Evolutionary conservation across 2,113 vertebrate species (phyloP).

Genomic region (Grammomys surdaster): DNA sequence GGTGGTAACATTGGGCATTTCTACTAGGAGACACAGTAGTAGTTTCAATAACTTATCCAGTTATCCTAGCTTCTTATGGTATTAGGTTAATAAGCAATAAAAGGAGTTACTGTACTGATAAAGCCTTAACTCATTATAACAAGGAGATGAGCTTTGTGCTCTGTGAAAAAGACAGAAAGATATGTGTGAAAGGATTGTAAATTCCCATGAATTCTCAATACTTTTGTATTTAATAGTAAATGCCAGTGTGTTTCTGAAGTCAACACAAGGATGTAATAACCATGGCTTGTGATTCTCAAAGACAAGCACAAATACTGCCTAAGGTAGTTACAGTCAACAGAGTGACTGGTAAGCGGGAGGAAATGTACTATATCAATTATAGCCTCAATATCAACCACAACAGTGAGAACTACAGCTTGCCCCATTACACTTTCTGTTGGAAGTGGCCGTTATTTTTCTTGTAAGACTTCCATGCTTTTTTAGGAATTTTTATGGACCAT

Average conservation of each 20-base stretch:
- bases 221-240: not conserved
- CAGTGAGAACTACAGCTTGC: not conserved
- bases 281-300: not conserved
- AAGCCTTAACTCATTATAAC: constrained; percentile 4
- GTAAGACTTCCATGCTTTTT: not conserved
- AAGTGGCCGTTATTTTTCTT: not conserved
- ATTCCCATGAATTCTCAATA: not conserved
- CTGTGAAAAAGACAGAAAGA: not conserved
- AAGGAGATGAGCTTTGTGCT: not conserved
- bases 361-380: not conserved
- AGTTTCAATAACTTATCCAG: not conserved
- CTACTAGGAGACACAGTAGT: not conserved
- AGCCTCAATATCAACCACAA: not conserved
- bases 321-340: not conserved
- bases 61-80: not conserved
- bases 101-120: not conserved
- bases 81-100: not conserved
- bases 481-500: constrained; percentile 32
- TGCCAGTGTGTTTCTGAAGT: not conserved
- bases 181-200: not conserved
- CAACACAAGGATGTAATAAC: not conserved
- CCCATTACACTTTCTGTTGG: not conserved
- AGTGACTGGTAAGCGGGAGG: not conserved
- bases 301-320: not conserved
- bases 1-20: not conserved